These are phyloP conservation scores for Distichodus sexfasciatus DNA, from an alignment of 2,797 vertebrate species.

Conservation along the genomic window DNA sequence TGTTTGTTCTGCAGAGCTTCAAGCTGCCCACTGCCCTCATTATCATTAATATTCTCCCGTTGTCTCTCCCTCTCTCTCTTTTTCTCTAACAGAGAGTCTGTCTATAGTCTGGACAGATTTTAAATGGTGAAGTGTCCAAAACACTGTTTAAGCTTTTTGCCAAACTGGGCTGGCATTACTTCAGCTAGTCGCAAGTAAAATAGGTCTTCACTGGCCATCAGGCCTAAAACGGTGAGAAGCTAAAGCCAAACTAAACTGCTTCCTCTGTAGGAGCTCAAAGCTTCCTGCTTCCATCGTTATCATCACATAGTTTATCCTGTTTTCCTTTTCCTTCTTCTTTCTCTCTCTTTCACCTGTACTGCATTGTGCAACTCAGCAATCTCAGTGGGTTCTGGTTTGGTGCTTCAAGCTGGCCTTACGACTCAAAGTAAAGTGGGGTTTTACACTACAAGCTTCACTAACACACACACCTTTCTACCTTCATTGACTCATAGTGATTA, in stretches of 20 bases:
- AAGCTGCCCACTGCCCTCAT: constrained; percentile 10
- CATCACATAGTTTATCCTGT: no score
- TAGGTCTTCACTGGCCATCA: no score
- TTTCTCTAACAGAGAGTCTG: no score
- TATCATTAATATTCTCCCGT: constrained; percentile 1
- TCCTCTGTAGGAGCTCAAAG: neutral
- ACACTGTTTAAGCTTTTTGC: no score
- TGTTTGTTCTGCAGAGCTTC: no score
- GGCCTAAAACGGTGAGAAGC: no score
- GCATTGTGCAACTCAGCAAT: constrained; percentile 47
- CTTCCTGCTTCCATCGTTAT: constrained; percentile 5
- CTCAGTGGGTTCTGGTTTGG: neutral
- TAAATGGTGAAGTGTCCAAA: no score
- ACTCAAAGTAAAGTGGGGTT: constrained; percentile 53
- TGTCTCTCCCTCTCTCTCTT: constrained; percentile 14
- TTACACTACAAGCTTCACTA: constrained; percentile 24
- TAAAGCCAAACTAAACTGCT: neutral
- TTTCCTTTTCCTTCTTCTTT: neutral
- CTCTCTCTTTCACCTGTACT: constrained; percentile 9
- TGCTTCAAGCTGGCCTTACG: constrained; percentile 43
- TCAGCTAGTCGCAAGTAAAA: no score
- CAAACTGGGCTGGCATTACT: no score
- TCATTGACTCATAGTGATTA: neutral
- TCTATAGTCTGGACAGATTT: no score
- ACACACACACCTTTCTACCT: constrained; percentile 19